phyloP scores from a whole-genome alignment of 1,140 invertebrate genomes.

The Drosophila ambigua region DNA sequence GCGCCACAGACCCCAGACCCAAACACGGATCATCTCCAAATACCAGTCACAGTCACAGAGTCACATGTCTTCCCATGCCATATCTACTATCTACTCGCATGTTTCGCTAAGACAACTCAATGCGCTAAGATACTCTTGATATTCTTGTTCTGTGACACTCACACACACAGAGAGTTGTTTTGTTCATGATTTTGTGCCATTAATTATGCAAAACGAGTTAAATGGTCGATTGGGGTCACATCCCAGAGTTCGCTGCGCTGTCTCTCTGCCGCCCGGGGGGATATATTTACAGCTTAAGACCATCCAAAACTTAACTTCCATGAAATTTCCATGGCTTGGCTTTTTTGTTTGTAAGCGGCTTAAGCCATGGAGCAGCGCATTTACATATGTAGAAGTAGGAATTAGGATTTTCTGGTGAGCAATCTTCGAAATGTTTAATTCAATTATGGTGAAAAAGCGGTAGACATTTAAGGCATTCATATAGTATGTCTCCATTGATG shows the following conservation, averaged over 20 bases:
- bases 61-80: too few relatives aligned
- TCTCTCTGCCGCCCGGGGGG: slow-evolving; percentile 15
- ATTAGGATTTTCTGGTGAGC: background rate
- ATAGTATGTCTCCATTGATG: too few relatives aligned
- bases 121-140: slow-evolving; percentile 40
- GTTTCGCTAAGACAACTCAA: slow-evolving; percentile 24
- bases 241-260: slow-evolving; percentile 11
- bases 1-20: slow-evolving; percentile 45
- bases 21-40: slow-evolving; percentile 25
- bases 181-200: slow-evolving; percentile 22
- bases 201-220: slow-evolving; percentile 74
- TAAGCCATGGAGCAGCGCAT: background rate
- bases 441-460: too few relatives aligned
- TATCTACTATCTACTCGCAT: too few relatives aligned
- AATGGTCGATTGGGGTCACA: slow-evolving; percentile 61
- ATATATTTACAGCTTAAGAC: slow-evolving; percentile 39
- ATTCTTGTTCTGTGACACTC: slow-evolving; percentile 46
- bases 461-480: too few relatives aligned
- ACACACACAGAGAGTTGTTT: slow-evolving; percentile 24
- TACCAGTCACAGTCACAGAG: too few relatives aligned
- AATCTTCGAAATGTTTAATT: too few relatives aligned
- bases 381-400: background rate
- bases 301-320: slow-evolving; percentile 22
- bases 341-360: slow-evolving; percentile 7
- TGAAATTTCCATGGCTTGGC: background rate